These are phyloP conservation scores for Carposina sasakii DNA, from an alignment of 1,140 invertebrate species.

Conservation along the genomic window DNA sequence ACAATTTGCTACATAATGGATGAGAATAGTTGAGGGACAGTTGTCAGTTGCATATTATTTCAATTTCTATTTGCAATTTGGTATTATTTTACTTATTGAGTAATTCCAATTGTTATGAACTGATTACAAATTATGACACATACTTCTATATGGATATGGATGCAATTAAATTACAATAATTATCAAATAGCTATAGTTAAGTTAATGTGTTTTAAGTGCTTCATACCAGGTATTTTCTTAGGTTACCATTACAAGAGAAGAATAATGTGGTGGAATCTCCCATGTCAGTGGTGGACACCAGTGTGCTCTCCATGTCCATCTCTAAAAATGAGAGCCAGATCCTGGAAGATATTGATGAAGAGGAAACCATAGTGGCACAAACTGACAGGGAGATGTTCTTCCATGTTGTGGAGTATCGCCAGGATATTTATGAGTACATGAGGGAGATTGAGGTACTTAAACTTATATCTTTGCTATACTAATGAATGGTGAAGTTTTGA, in stretches of 20 bases:
- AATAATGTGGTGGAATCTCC: conserved; percentile 62
- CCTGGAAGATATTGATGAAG: conserved; percentile 39
- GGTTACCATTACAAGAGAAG: conserved; percentile 55
- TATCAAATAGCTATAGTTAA: too few species aligned
- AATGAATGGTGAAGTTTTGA: not conserved
- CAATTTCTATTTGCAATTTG: too few species aligned
- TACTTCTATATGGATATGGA: too few species aligned
- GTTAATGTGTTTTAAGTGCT: too few species aligned
- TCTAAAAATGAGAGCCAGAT: conserved; percentile 56
- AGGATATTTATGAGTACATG: conserved; percentile 89
- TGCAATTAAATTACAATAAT: too few species aligned
- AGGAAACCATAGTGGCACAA: conserved; percentile 53
- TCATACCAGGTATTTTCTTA: too few species aligned
- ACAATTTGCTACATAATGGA: too few species aligned
- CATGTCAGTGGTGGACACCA: conserved; percentile 62
- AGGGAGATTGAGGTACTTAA: conserved; percentile 80
- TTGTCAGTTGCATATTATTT: too few species aligned
- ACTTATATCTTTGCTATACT: not conserved
- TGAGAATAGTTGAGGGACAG: too few species aligned
- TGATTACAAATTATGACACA: too few species aligned
- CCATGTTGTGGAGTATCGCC: conserved; percentile 83
- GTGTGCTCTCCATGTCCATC: conserved; percentile 58
- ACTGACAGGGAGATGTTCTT: conserved; percentile 73
- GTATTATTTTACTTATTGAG: too few species aligned
- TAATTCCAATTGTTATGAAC: too few species aligned